Conservation (phyloP, 1,140 invertebrate genomes). For the Pseudomyrmex gracilis region DNA sequence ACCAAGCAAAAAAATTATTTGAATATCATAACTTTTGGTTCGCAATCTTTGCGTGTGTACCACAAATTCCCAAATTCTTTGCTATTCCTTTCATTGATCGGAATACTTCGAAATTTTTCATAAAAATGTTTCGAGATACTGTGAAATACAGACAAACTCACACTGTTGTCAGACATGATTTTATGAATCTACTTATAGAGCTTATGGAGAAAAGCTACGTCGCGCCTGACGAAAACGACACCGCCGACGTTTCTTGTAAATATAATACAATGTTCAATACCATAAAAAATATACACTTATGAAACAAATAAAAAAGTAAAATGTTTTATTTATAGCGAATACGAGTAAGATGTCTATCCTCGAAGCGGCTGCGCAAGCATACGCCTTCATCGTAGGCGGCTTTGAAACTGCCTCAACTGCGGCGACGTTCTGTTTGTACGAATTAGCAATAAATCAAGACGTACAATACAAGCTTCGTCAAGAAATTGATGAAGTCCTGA, state of each 20-base stretch:
- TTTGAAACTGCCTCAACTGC: slow-evolving; percentile 81
- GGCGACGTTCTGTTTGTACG: slow-evolving; percentile 78
- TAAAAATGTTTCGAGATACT: no score
- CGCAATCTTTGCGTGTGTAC: slow-evolving; percentile 67
- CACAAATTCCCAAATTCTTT: slow-evolving; percentile 68
- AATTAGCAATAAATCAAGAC: slow-evolving; percentile 73
- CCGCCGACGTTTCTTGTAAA: slow-evolving; percentile 5
- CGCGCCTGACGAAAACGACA: slow-evolving; percentile 7
- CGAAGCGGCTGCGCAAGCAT: slow-evolving; percentile 70
- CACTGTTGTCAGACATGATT: no score
- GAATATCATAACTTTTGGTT: no score
- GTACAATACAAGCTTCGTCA: slow-evolving; percentile 79
- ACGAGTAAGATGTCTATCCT: slow-evolving; percentile 27
- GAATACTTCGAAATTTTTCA: no score
- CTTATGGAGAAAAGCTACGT: no score
- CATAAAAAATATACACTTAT: background rate
- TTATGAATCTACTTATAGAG: no score
- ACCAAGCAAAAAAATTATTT: no score
- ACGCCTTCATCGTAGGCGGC: slow-evolving; percentile 78
- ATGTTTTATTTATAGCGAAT: background rate
- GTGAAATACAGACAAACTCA: no score
- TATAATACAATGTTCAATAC: background rate
- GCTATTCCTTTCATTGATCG: slow-evolving; percentile 60
- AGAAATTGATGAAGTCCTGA: slow-evolving; percentile 75
- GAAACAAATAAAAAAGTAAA: no score